A percentile compares a stretch with the other conserved stretches of the same genome.
Conservation (phyloP, 2,888 invertebrate species). For the Sturmia bella region DNA sequence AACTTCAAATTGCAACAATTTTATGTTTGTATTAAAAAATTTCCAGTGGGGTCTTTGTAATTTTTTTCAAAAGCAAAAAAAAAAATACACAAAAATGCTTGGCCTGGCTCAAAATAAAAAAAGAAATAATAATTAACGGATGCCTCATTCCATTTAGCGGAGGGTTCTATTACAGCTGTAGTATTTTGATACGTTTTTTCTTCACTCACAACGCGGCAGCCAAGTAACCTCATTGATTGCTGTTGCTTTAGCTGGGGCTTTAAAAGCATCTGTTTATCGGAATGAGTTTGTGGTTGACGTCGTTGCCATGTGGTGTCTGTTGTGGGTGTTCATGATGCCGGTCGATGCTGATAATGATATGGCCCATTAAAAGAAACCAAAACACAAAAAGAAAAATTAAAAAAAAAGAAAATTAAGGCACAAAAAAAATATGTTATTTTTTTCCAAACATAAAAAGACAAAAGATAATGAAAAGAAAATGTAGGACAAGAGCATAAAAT, state of each 20-base stretch:
- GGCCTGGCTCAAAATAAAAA: conserved; percentile 13
- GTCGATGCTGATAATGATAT: conserved; percentile 24
- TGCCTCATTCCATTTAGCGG: conserved; percentile 27
- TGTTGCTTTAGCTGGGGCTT: conserved; percentile 12
- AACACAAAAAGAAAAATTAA: background rate
- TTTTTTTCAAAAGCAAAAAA: background rate
- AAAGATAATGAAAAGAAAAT: background rate
- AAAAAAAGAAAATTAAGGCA: background rate
- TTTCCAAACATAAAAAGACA: too few species aligned
- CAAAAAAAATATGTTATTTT: background rate
- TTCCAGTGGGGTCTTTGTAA: conserved; percentile 24
- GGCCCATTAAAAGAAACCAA: conserved; percentile 40
- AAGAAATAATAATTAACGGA: conserved; percentile 3
- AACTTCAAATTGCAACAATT: too few species aligned
- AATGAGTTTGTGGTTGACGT: conserved; percentile 9
- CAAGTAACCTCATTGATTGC: conserved; percentile 42
- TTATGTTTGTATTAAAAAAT: background rate
- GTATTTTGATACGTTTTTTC: conserved; percentile 1
- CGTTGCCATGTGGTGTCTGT: conserved; percentile 3
- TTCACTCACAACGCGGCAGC: background rate
- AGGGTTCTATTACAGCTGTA: conserved; percentile 16
- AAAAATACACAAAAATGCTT: conserved; percentile 16
- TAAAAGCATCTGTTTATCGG: background rate
- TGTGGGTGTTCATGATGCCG: background rate
- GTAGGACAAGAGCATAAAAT: background rate